phyloP scores from a whole-genome alignment of 2,888 invertebrate genomes.

The Galerucella calmariensis region DNA sequence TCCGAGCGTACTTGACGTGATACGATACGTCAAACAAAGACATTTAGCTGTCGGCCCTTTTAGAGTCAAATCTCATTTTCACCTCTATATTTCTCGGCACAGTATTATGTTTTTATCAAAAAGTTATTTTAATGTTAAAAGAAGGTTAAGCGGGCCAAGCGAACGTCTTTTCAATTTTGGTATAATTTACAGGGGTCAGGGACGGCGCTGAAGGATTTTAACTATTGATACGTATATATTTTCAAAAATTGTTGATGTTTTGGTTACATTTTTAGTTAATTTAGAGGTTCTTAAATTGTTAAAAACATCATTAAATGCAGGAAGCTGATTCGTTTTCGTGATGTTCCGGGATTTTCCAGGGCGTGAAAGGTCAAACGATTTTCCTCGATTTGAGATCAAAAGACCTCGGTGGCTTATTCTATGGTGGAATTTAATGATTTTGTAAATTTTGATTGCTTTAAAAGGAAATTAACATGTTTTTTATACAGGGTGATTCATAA shows the following conservation, averaged over 20 bases:
- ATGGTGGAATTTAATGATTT: too few species aligned
- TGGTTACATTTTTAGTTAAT: neutral
- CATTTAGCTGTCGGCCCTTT: constrained; percentile 1
- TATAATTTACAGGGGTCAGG: neutral
- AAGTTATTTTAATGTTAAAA: neutral
- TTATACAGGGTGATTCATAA: too few species aligned
- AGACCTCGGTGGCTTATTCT: too few species aligned
- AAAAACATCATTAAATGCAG: neutral
- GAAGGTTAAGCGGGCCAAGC: neutral
- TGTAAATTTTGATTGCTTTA: too few species aligned
- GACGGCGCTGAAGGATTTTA: too few species aligned
- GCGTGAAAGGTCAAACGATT: neutral
- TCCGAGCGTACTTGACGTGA: constrained; percentile 16
- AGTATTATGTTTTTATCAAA: neutral
- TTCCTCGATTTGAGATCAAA: too few species aligned
- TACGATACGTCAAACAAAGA: constrained; percentile 11
- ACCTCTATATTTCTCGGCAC: neutral
- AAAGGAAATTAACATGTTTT: too few species aligned
- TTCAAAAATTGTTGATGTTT: too few species aligned
- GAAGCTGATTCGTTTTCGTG: constrained; percentile 10
- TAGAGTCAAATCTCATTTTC: neutral
- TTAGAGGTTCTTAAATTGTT: neutral
- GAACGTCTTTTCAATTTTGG: neutral
- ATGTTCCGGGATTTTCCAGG: neutral
- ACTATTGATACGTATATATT: too few species aligned